These are phyloP conservation scores for Halichoeres trimaculatus DNA, from an alignment of 2,113 vertebrate species.

Conservation along the genomic window DNA sequence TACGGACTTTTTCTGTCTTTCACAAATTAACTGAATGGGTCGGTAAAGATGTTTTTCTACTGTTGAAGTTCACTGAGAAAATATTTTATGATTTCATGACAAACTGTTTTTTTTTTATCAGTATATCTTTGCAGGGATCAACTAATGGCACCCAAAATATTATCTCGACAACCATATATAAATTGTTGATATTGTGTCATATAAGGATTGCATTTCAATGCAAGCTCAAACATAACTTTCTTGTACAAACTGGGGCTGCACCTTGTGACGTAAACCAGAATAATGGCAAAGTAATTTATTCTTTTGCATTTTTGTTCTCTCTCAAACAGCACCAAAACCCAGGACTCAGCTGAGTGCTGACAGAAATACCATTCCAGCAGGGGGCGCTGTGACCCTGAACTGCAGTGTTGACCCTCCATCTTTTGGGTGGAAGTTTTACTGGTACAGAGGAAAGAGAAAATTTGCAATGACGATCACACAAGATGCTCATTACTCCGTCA, in stretches of 20 bases:
- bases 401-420: constrained; percentile 5
- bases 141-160: no score
- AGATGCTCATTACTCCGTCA: not conserved
- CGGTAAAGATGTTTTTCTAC: no score
- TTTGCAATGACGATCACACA: not conserved
- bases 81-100: no score
- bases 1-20: no score
- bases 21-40: no score
- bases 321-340: not conserved
- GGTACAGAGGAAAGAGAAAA: not conserved
- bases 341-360: not conserved
- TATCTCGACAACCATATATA: no score
- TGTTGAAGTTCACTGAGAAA: no score
- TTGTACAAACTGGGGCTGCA: no score
- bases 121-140: no score
- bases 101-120: no score
- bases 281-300: not conserved
- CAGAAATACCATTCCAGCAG: not conserved
- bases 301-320: not conserved
- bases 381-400: not conserved
- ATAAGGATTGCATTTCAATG: no score
- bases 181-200: no score
- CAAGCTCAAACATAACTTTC: not conserved
- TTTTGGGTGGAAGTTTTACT: constrained; percentile 20
- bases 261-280: rapidly evolving